Conservation (phyloP, 2,888 invertebrate species). For the Thysanoteuthis rhombus region DNA sequence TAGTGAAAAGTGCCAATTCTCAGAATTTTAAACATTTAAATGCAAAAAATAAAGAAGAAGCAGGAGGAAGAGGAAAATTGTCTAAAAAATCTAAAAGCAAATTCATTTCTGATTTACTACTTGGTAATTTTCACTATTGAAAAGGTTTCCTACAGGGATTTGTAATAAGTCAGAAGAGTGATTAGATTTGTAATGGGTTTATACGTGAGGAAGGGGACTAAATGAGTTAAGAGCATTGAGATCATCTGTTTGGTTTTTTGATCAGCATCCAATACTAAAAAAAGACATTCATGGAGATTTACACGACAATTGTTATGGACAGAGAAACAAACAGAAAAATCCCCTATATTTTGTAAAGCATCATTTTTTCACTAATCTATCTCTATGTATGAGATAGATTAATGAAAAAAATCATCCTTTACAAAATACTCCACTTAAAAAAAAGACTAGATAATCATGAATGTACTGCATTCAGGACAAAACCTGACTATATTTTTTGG, state of each 20-base stretch:
- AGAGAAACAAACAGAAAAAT: background rate
- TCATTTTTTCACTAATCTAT: background rate
- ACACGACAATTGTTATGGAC: background rate
- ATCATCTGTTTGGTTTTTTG: conserved; percentile 1
- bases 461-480: background rate
- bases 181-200: background rate
- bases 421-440: no score
- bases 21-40: background rate
- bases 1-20: background rate
- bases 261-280: conserved; percentile 12
- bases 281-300: background rate
- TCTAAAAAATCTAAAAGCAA: background rate
- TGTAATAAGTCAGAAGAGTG: background rate
- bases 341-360: no score
- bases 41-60: background rate
- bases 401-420: no score
- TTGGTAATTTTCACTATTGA: background rate
- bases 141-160: background rate
- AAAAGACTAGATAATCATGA: no score
- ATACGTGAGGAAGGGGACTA: background rate
- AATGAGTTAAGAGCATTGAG: background rate
- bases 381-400: no score
- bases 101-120: background rate
- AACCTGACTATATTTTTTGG: background rate
- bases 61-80: background rate